phyloP scores from a whole-genome alignment of 37 sponge, comb jelly and placozoan species.

The Oopsacas minuta region DNA sequence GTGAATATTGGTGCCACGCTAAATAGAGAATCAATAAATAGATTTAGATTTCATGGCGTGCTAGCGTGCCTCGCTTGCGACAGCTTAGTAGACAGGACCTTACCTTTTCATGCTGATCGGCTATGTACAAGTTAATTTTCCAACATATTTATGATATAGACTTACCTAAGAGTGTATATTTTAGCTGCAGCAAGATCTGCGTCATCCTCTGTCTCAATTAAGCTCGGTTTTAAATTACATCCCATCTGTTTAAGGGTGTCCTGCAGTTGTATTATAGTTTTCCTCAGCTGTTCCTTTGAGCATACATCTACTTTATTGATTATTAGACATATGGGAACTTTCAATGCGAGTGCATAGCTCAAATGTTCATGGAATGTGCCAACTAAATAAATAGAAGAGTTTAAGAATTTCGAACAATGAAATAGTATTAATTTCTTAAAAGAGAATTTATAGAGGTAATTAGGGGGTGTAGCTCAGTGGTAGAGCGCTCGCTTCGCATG shows the following conservation, averaged over 20 bases:
- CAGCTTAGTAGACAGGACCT: too few relatives aligned
- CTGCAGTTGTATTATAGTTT: conserved; percentile 43
- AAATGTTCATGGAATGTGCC: conserved; percentile 84
- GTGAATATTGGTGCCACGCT: conserved; percentile 70
- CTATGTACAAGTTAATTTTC: too few relatives aligned
- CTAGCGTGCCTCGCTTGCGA: too few relatives aligned
- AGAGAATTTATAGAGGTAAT: background rate
- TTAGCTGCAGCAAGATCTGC: conserved; percentile 41
- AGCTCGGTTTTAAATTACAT: conserved; percentile 29
- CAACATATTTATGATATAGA: too few relatives aligned
- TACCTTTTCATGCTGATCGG: too few relatives aligned
- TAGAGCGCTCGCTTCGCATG: conserved; percentile 99
- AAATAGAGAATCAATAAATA: too few relatives aligned
- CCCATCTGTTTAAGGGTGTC: conserved; percentile 32
- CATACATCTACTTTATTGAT: conserved; percentile 84
- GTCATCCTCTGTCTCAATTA: conserved; percentile 38
- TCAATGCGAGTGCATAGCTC: conserved; percentile 65
- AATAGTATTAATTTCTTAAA: background rate
- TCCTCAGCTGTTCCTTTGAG: conserved; percentile 24
- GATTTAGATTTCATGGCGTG: too few relatives aligned
- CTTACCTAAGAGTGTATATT: conserved; percentile 11
- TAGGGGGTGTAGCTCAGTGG: conserved; percentile 99
- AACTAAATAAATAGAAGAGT: too few relatives aligned
- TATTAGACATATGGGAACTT: conserved; percentile 69
- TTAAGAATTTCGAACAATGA: too few relatives aligned